Percentiles rank a stretch among this genome's conserved stretches.
Evolutionary conservation across 2,113 vertebrate genomes (phyloP).

Genomic region (Lasiurus borealis): DNA sequence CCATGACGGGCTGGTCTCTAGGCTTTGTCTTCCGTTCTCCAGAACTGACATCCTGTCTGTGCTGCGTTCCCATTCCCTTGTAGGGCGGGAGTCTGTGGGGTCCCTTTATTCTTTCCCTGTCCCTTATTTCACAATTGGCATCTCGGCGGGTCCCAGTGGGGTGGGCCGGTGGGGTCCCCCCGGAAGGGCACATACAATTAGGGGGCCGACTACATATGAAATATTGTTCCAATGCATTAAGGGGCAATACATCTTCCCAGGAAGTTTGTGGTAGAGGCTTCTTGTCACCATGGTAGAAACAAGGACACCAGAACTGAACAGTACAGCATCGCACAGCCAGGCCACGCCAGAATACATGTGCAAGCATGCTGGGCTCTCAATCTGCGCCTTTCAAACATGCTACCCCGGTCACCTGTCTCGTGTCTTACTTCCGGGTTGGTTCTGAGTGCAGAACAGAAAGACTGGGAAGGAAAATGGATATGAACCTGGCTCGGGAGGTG

Average conservation of each 20-base stretch:
- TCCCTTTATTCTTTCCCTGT: background rate
- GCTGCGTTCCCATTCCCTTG: background rate
- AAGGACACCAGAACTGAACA: background rate
- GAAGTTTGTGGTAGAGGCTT: background rate
- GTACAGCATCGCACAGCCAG: background rate
- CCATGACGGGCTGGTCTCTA: background rate
- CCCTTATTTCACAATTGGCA: background rate
- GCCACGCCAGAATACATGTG: background rate
- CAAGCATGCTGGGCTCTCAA: background rate
- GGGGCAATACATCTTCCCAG: background rate
- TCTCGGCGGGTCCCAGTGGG: background rate
- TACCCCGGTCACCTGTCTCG: background rate
- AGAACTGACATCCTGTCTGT: rapidly evolving
- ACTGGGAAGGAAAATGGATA: background rate
- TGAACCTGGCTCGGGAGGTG: background rate
- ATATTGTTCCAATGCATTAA: background rate
- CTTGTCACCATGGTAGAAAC: background rate
- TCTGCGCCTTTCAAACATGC: background rate
- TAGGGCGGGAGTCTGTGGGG: background rate
- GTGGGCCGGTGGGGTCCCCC: too few species aligned
- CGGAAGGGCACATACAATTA: rapidly evolving
- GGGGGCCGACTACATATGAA: background rate
- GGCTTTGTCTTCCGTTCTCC: background rate
- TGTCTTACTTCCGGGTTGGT: background rate
- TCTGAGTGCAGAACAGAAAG: background rate